Conservation (phyloP, 1,140 invertebrate species). For the Archivesica marissinica region DNA sequence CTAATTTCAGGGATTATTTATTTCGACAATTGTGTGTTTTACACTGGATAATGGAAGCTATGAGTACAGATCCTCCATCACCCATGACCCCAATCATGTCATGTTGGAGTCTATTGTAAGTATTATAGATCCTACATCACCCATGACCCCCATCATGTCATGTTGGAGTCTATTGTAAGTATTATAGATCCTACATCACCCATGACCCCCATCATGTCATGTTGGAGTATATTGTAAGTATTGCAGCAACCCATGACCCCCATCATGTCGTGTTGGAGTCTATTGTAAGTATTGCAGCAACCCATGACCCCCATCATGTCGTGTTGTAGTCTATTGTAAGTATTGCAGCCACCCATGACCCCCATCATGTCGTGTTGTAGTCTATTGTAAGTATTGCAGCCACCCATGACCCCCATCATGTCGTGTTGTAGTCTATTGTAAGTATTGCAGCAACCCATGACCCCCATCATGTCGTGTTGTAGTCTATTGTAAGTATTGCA, state of each 20-base stretch:
- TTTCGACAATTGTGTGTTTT: slow-evolving; percentile 83
- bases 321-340: too few species aligned
- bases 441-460: too few species aligned
- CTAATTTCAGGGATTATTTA: slow-evolving; percentile 76
- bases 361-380: too few species aligned
- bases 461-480: neutral
- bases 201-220: slow-evolving; percentile 80
- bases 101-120: slow-evolving; percentile 82
- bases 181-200: slow-evolving; percentile 67
- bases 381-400: too few species aligned
- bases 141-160: slow-evolving; percentile 79
- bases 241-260: too few species aligned
- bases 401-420: too few species aligned
- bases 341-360: too few species aligned
- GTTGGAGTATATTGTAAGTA: slow-evolving; percentile 81
- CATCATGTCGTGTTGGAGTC: too few species aligned
- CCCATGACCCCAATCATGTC: slow-evolving; percentile 79
- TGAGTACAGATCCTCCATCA: slow-evolving; percentile 75
- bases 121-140: slow-evolving; percentile 67
- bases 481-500: too few species aligned
- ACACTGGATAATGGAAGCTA: slow-evolving; percentile 83
- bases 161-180: slow-evolving; percentile 82
- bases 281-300: too few species aligned
- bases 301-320: too few species aligned
- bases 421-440: too few species aligned